phyloP scores from a whole-genome alignment of 2,797 vertebrate genomes.

The Pipistrellus kuhlii region DNA sequence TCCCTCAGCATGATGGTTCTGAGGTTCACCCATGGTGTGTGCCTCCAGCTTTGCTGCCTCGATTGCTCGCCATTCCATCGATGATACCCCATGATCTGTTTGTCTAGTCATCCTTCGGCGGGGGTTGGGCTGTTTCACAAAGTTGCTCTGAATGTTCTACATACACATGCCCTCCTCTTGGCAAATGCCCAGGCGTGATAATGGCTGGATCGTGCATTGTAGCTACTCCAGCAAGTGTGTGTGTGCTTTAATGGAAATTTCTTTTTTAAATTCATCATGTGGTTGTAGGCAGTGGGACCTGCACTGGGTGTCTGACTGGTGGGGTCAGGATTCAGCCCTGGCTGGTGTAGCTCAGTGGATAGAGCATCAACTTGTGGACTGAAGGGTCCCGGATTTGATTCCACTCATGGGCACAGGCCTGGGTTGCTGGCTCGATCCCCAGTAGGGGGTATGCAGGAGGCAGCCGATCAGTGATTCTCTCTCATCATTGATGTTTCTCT shows the following conservation, averaged over 20 bases:
- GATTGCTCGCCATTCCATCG: not conserved
- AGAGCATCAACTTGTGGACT: too few species aligned
- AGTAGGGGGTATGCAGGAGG: too few species aligned
- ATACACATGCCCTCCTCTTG: constrained; percentile 26
- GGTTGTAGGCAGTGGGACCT: too few species aligned
- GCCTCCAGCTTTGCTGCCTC: not conserved
- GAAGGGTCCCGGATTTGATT: too few species aligned
- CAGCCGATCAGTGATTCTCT: too few species aligned
- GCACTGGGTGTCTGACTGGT: too few species aligned
- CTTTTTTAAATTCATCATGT: constrained; percentile 46
- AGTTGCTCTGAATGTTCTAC: not conserved
- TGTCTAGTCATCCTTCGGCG: not conserved
- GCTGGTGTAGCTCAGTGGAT: too few species aligned
- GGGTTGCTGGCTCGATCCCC: too few species aligned
- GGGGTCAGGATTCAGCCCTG: too few species aligned
- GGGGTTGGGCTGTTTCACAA: not conserved
- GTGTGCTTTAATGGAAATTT: constrained; percentile 42
- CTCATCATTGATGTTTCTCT: too few species aligned
- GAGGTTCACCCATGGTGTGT: not conserved
- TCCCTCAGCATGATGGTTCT: not conserved
- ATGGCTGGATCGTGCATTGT: not conserved
- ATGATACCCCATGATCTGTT: not conserved
- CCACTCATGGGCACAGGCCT: too few species aligned
- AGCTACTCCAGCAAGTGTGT: not conserved
- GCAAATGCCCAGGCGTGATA: not conserved